Evolutionary conservation across 2,113 vertebrate genomes (phyloP).

Genomic region (Stigmatopora nigra): DNA sequence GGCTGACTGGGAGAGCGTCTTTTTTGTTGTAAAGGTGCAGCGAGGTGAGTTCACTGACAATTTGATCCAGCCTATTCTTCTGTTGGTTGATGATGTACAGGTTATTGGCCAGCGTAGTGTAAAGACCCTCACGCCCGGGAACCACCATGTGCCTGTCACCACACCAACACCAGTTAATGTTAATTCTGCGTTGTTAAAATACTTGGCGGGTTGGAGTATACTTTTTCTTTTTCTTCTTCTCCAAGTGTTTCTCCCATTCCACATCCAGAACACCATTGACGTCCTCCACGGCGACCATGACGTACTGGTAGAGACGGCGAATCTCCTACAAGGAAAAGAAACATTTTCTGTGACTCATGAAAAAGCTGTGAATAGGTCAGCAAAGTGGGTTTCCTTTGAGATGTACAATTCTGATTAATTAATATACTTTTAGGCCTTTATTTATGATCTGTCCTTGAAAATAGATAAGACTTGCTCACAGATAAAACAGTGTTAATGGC

Average conservation of each 20-base stretch:
- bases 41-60: conserved; percentile 78
- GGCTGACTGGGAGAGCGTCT: conserved; percentile 42
- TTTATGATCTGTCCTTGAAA: too few relatives aligned
- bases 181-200: background rate
- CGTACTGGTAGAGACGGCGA: conserved; percentile 86
- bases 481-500: too few relatives aligned
- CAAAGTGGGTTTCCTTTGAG: too few relatives aligned
- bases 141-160: conserved; percentile 78
- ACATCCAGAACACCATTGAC: conserved; percentile 90
- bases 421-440: too few relatives aligned
- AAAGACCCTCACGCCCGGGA: conserved; percentile 86
- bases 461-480: too few relatives aligned
- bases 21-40: conserved; percentile 83
- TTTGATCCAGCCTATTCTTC: conserved; percentile 78
- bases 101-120: conserved; percentile 87
- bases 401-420: too few relatives aligned
- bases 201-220: conserved; percentile 42
- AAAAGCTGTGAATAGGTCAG: too few relatives aligned
- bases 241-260: conserved; percentile 91
- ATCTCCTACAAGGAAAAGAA: conserved; percentile 74
- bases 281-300: conserved; percentile 88
- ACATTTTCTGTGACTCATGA: background rate
- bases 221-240: conserved; percentile 85
- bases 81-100: conserved; percentile 92
- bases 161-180: background rate